A percentile compares a stretch with the other conserved stretches of the same genome.
These are phyloP conservation scores for Spea bombifrons DNA, from an alignment of 2,113 vertebrate genomes.

Conservation along the genomic window DNA sequence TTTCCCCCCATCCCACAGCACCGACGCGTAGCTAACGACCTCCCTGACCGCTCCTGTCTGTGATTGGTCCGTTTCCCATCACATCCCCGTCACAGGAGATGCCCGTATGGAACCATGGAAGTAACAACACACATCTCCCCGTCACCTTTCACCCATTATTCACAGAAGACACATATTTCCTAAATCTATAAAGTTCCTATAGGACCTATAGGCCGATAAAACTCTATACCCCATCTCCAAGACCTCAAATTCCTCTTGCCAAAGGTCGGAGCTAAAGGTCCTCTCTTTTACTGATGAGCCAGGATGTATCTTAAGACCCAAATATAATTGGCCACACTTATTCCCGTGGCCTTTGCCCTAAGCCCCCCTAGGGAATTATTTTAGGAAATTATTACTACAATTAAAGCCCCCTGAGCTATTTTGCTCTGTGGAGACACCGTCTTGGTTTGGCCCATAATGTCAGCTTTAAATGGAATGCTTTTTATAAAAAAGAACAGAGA, in stretches of 20 bases:
- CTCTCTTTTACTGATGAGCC: background rate
- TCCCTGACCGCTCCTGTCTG: background rate
- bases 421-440: background rate
- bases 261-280: background rate
- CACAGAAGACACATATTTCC: background rate
- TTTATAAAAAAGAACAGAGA: no score
- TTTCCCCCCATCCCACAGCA: slow-evolving; percentile 12
- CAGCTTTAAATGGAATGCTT: no score
- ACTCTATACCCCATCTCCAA: background rate
- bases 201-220: no score
- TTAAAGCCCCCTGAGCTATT: slow-evolving; percentile 6
- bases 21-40: slow-evolving; percentile 14
- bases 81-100: slow-evolving; percentile 2
- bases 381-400: slow-evolving; percentile 31
- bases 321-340: background rate
- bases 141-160: background rate
- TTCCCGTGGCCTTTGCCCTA: slow-evolving; percentile 1
- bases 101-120: background rate
- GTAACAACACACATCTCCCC: background rate
- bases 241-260: background rate
- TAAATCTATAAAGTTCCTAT: background rate
- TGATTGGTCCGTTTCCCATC: slow-evolving; percentile 7
- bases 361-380: background rate
- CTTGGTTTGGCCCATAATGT: background rate
- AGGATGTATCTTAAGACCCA: background rate